Base-by-base conservation (phyloP, 2,797 vertebrate species). In the Argentina silus region DNA sequence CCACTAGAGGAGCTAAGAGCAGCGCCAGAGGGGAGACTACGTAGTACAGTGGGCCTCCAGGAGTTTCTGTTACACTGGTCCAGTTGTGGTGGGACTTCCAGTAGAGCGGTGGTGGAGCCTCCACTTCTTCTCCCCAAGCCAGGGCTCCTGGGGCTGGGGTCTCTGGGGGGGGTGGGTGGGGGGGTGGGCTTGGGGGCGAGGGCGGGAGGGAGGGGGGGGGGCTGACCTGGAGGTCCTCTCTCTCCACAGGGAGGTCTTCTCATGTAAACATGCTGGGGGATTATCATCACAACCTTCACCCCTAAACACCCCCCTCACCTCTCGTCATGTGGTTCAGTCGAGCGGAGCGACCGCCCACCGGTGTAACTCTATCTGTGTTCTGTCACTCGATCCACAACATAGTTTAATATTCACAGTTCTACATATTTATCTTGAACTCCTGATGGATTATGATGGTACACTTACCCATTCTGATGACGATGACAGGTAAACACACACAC, bases 201-300 rank as follows among this genome's bases (percentile, higher is more conserved):
- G 57, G 57, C 60, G 70, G 74, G 76, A 79, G 79, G 71, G 75
- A 77, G 75, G 74, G 76, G 79, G 79, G 71, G 75, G 77, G 77
- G 75, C 73, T 85, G 84, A 81, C 81, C 74, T 44, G 78, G 71
- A 79, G 79, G 81, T 81, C 77, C 78, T 70, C 70, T 74, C 72
- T 75, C 77, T 81, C 65, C 73, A 79, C 66, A 81, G 78, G 75
- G 70, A 83, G 68, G 70, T 67, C 70, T 69, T 71, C 74, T 66
- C 75, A 68, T 82, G 78, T 85, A 83, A 83, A 87, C 77, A 84
- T 57, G 72, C 53, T 48, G 72, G 45, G 69, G 61, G 67, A 69
- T 81, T 66, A 57, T 67, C 9, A 55, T 61, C 64, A 36, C 27
- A 36, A 36, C 27, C 27, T 36, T 36, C 70, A 67, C 56, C 67